Conservation (phyloP, 1,140 invertebrate species). For the Nilaparvata lugens region DNA sequence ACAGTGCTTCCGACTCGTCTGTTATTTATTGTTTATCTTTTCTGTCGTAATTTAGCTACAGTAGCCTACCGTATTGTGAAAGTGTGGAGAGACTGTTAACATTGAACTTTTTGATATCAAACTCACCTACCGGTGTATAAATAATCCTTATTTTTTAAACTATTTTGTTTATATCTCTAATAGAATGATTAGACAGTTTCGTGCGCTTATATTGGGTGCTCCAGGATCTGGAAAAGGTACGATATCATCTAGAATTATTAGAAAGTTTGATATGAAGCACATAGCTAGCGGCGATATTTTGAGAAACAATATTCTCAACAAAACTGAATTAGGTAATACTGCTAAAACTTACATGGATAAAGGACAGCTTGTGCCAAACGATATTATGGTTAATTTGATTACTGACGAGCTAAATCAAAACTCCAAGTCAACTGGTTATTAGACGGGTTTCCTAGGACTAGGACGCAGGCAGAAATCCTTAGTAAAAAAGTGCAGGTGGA, state of each 20-base stretch:
- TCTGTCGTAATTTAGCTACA: no score
- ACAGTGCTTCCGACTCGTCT: no score
- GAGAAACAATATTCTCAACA: slow-evolving; percentile 65
- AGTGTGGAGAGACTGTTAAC: no score
- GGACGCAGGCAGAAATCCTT: slow-evolving; percentile 71
- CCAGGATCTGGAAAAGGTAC: slow-evolving; percentile 94
- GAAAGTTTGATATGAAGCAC: slow-evolving; percentile 76
- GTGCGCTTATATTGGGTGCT: slow-evolving; percentile 60
- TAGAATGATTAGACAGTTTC: slow-evolving; percentile 21
- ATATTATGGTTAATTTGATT: slow-evolving; percentile 77
- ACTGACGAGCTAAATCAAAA: slow-evolving; percentile 60
- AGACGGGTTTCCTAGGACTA: slow-evolving; percentile 89
- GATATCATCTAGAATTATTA: slow-evolving; percentile 78
- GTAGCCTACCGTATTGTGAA: no score
- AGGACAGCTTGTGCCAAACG: slow-evolving; percentile 77
- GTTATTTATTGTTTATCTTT: no score
- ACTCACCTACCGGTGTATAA: no score
- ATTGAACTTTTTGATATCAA: no score
- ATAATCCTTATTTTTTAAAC: no score
- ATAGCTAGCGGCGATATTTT: slow-evolving; percentile 89
- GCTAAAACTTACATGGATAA: slow-evolving; percentile 69
- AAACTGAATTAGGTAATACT: slow-evolving; percentile 64
- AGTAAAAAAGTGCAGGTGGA: slow-evolving; percentile 52
- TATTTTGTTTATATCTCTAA: no score
- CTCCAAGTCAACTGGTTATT: slow-evolving; percentile 66